These are phyloP conservation scores for Alexandromys fortis DNA, from an alignment of 2,113 vertebrate genomes.

Conservation along the genomic window DNA sequence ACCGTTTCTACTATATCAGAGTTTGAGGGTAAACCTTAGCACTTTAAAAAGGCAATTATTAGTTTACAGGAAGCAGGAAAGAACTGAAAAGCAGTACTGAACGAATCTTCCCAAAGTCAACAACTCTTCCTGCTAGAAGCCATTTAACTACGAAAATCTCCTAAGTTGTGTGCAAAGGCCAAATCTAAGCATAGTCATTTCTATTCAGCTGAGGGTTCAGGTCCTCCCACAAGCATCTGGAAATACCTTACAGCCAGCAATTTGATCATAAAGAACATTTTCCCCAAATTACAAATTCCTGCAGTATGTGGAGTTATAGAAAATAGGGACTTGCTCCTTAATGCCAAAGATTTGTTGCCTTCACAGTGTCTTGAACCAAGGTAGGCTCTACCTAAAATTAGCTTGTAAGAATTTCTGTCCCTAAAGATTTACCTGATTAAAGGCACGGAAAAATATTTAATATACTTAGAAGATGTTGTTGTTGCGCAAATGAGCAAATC, in stretches of 20 bases:
- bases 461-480: background rate
- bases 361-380: background rate
- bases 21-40: background rate
- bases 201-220: background rate
- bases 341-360: background rate
- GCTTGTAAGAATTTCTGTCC: background rate
- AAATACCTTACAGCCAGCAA: background rate
- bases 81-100: conserved; percentile 23
- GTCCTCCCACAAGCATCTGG: background rate
- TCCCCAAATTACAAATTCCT: background rate
- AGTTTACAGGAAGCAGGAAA: conserved; percentile 16
- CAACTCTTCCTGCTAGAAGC: background rate
- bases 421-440: background rate
- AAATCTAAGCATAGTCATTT: background rate
- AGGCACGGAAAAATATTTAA: background rate
- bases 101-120: conserved; percentile 47
- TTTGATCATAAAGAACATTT: conserved; percentile 33
- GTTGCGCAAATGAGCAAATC: background rate
- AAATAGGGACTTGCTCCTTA: background rate
- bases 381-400: background rate
- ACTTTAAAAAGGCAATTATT: conserved; percentile 29
- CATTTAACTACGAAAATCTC: background rate
- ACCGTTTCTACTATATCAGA: background rate
- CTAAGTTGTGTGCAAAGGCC: conserved; percentile 27
- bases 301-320: background rate